These are phyloP conservation scores for Drosophila colorata DNA, from an alignment of 2,888 invertebrate species.

Conservation along the genomic window DNA sequence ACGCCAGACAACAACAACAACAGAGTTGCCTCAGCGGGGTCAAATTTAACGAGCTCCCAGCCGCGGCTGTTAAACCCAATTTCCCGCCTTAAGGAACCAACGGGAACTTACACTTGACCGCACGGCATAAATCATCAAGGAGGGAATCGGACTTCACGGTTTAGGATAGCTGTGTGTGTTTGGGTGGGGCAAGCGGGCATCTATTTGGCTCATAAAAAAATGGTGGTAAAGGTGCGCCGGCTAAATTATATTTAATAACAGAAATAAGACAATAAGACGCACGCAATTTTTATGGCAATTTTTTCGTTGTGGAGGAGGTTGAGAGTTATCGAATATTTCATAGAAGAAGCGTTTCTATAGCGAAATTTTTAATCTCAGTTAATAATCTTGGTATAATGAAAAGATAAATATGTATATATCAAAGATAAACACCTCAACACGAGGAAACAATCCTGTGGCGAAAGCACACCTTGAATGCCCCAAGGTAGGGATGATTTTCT, in stretches of 20 bases:
- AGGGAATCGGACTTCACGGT: conserved; percentile 30
- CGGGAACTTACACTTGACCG: conserved; percentile 79
- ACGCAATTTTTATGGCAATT: conserved; percentile 29
- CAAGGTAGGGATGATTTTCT: too few species aligned
- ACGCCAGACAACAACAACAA: conserved; percentile 46
- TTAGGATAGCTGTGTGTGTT: background rate
- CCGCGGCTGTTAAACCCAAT: conserved; percentile 74
- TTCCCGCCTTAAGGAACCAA: conserved; percentile 66
- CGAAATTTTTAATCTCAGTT: background rate
- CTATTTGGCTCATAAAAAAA: conserved; percentile 64
- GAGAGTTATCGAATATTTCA: background rate
- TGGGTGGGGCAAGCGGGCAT: conserved; percentile 25
- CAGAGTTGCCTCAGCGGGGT: conserved; percentile 44
- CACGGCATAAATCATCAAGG: conserved; percentile 71
- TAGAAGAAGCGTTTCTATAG: background rate
- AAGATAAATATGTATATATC: too few species aligned
- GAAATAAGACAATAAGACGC: conserved; percentile 71
- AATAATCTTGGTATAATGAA: background rate
- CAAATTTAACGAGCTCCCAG: conserved; percentile 77
- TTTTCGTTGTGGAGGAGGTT: background rate
- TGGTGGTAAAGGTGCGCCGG: conserved; percentile 61
- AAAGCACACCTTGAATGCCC: too few species aligned
- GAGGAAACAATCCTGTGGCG: too few species aligned
- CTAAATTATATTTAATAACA: conserved; percentile 74
- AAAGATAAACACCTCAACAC: too few species aligned